Evolutionary conservation across 2,113 vertebrate species (phyloP), one percentile per base, ranked within the genome.

Genomic region (Oceanites oceanicus): DNA sequence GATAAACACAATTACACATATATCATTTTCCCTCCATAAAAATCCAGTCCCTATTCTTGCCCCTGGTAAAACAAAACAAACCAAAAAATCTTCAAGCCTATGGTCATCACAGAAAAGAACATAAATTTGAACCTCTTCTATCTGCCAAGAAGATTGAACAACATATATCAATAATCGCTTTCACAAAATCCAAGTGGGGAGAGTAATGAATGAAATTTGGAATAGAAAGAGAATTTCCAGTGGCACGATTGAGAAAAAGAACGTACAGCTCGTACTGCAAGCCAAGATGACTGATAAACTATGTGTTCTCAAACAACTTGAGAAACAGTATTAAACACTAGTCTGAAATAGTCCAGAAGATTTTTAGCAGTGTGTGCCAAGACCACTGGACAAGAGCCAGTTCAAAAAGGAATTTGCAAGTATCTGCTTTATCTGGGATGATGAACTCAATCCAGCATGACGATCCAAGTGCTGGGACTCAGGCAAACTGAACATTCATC

Each of bases 171-270:
- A n/a, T 44, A 79, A 59, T 3, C 4, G 2, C 27, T 87, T 90
- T 50, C n/a, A 66, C 18, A 77, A 90, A 85, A 81, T 45, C 23
- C 73, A 87, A 66, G 16, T 8, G 49, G 9, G 22, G n/a, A 75
- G 5, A 85, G 20, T 72, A 95, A 78, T n/a, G 74, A 92, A 96
- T 62, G 62, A 91, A 92, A 75, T 75, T 61, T 85, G 76, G 84
- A 91, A 82, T 11, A 73, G 53, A 40, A 79, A 65, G 55, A 52
- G 27, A 89, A 82, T 94, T 95, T 91, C 86, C 89, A 92, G 62
- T 34, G 67, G 34, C 0, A 0, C 72, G 82, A 71, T 15, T 27
- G 77, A 91, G 58, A 65, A 89, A 95, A 95, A 65, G 66, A 92
- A 90, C 44, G 59, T 49, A 4, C 3, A 74, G 62, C 59, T 93